Evolutionary conservation across 2,888 invertebrate species (phyloP).

Genomic region (Lycocerus yunnanus): DNA sequence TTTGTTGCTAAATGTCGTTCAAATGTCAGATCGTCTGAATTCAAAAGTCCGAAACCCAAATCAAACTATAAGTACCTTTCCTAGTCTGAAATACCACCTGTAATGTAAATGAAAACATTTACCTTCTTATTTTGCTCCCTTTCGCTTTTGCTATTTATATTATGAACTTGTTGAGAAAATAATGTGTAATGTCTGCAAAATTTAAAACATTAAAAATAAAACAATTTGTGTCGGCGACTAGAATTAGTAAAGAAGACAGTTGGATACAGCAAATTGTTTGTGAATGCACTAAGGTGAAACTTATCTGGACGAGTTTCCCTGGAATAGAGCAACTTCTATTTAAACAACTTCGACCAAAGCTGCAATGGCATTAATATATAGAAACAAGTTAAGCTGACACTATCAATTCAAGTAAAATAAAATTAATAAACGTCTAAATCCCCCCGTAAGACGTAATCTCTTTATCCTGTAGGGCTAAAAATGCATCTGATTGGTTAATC

Average conservation of each 20-base stretch:
- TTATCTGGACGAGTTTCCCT: background rate
- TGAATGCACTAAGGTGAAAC: background rate
- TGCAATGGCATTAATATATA: too few species aligned
- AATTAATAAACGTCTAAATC: too few species aligned
- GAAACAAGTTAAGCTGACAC: too few species aligned
- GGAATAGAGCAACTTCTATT: background rate
- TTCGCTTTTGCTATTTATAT: too few species aligned
- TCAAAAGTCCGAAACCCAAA: background rate
- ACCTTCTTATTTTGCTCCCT: background rate
- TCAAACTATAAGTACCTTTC: background rate
- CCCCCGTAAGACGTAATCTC: too few species aligned
- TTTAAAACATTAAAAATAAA: too few species aligned
- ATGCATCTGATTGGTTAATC: too few species aligned
- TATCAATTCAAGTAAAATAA: too few species aligned
- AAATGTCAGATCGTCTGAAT: background rate
- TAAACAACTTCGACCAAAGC: background rate
- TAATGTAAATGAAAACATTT: background rate
- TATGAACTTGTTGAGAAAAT: background rate
- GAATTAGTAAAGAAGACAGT: background rate
- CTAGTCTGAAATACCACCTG: background rate
- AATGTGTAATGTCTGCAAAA: background rate
- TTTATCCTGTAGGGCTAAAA: too few species aligned
- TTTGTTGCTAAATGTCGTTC: background rate
- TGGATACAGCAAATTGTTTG: background rate
- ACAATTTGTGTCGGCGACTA: too few species aligned